These are phyloP conservation scores for Andricus quercusramuli DNA, from an alignment of 2,888 invertebrate genomes.

Conservation along the genomic window DNA sequence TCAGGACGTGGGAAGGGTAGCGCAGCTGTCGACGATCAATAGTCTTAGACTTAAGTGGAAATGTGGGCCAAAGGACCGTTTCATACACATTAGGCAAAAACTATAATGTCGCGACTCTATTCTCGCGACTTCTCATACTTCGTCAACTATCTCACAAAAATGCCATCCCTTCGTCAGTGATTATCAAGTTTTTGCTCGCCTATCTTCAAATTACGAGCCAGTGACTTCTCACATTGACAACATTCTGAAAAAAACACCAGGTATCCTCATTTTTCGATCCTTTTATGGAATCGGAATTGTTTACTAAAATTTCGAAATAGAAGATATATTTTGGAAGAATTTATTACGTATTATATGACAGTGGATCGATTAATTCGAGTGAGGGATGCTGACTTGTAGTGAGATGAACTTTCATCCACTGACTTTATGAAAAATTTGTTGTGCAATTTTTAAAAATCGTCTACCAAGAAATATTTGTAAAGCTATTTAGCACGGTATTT, in stretches of 20 bases:
- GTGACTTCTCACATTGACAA: neutral
- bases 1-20: slow-evolving; percentile 24
- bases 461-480: neutral
- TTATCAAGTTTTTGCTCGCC: neutral
- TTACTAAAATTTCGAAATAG: neutral
- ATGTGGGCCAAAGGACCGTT: slow-evolving; percentile 40
- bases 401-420: neutral
- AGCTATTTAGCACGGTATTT: neutral
- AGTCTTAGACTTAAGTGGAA: slow-evolving; percentile 39
- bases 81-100: slow-evolving; percentile 35
- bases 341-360: neutral
- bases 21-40: slow-evolving; percentile 41
- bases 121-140: slow-evolving; percentile 18
- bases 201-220: slow-evolving; percentile 2
- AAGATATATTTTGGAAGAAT: neutral
- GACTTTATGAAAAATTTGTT: neutral
- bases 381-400: neutral
- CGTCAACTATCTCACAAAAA: neutral
- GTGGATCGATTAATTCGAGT: neutral
- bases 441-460: neutral
- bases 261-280: neutral
- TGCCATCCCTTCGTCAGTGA: neutral
- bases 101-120: slow-evolving; percentile 12
- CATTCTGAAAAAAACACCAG: neutral
- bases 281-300: neutral